Evolutionary conservation across 2,113 vertebrate species (phyloP).

Genomic region (Vicugna pacos): DNA sequence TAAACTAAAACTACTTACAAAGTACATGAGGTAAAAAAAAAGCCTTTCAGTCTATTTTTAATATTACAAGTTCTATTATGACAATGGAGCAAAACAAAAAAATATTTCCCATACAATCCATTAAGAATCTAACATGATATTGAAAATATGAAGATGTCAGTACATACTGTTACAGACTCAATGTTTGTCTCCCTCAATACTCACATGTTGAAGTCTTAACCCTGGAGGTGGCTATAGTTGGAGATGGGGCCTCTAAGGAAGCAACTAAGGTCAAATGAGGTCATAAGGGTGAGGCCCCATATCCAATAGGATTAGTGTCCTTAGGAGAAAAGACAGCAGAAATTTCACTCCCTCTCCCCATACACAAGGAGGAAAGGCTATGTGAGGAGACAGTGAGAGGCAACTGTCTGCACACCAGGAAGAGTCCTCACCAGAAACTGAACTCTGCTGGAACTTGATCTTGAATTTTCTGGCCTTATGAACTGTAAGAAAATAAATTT

Average conservation of each 20-base stretch:
- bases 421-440: too few relatives aligned
- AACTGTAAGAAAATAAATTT: too few relatives aligned
- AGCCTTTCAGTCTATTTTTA: background rate
- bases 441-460: too few relatives aligned
- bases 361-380: background rate
- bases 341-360: background rate
- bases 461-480: too few relatives aligned
- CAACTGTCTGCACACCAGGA: too few relatives aligned
- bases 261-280: background rate
- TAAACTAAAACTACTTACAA: constrained; percentile 38
- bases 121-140: background rate
- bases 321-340: background rate
- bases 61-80: background rate
- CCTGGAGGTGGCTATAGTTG: background rate
- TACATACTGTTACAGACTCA: background rate
- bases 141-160: background rate
- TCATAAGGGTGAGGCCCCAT: background rate
- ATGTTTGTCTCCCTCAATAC: background rate
- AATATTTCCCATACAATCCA: background rate
- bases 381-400: background rate
- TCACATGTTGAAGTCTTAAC: background rate
- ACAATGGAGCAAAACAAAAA: constrained; percentile 19
- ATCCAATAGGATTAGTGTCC: background rate
- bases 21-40: background rate
- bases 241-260: background rate